phyloP scores from a whole-genome alignment of 1,140 invertebrate species.

The Drosophila nigromelanica region DNA sequence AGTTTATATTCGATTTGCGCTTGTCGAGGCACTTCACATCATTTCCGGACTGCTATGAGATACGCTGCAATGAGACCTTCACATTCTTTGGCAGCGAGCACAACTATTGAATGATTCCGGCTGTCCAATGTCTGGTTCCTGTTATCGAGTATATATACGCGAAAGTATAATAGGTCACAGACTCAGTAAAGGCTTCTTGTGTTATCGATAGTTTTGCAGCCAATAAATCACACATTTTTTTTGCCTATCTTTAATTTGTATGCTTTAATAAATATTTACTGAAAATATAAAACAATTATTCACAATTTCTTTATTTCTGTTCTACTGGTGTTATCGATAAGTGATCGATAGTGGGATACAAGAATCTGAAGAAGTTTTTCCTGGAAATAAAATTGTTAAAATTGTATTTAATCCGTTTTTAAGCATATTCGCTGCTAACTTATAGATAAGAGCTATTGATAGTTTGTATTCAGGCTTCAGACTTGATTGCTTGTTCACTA shows the following conservation, averaged over 20 bases:
- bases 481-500: no score
- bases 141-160: background rate
- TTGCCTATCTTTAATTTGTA: constrained; percentile 42
- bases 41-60: constrained; percentile 78
- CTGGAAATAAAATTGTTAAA: no score
- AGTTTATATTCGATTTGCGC: constrained; percentile 82
- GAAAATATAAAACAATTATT: background rate
- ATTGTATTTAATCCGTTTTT: no score
- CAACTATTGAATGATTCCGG: constrained; percentile 35
- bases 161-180: no score
- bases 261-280: constrained; percentile 57
- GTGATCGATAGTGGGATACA: constrained; percentile 10
- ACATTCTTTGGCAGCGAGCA: constrained; percentile 71
- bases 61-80: constrained; percentile 81
- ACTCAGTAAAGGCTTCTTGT: background rate
- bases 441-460: no score
- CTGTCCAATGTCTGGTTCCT: background rate
- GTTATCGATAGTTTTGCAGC: background rate
- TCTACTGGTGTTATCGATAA: background rate
- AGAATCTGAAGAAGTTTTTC: no score
- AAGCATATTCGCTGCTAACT: no score
- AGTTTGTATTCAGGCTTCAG: no score
- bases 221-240: constrained; percentile 12
- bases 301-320: background rate
- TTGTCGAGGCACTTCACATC: constrained; percentile 77